Evolutionary conservation across 2,113 vertebrate genomes (phyloP).

Genomic region (Saiga tatarica): DNA sequence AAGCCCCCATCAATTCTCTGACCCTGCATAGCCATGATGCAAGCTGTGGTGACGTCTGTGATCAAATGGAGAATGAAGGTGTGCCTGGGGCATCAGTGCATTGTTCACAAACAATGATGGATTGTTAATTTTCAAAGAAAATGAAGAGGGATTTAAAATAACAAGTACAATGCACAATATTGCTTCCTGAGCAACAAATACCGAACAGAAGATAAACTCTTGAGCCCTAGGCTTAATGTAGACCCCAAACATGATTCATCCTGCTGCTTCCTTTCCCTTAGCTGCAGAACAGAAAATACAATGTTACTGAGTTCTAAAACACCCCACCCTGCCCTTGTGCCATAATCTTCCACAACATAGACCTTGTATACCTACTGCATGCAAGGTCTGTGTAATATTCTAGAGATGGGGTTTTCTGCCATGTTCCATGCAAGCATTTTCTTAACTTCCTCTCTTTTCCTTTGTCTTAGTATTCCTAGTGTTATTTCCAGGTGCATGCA

Average conservation of each 20-base stretch:
- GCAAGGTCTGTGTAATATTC: neutral
- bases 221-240: conserved; percentile 55
- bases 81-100: neutral
- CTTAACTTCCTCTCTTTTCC: neutral
- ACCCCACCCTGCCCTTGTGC: neutral
- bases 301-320: neutral
- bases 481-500: neutral
- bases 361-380: neutral
- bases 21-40: neutral
- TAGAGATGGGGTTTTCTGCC: conserved; percentile 5
- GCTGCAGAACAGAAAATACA: conserved; percentile 34
- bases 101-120: conserved; percentile 58
- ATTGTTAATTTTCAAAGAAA: conserved; percentile 65
- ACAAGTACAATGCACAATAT: conserved; percentile 22
- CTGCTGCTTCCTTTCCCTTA: conserved; percentile 49
- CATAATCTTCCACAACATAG: conserved; percentile 22
- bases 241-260: conserved; percentile 40
- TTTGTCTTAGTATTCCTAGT: conserved; percentile 23
- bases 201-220: conserved; percentile 51
- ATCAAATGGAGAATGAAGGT: neutral
- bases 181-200: conserved; percentile 66
- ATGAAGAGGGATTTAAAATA: conserved; percentile 62
- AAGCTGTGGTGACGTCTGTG: conserved; percentile 14
- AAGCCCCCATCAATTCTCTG: neutral
- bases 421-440: conserved; percentile 19